Percentiles rank a stretch among this genome's conserved stretches.
Conservation (phyloP, 2,113 vertebrate genomes). For the Scolopax mira region DNA sequence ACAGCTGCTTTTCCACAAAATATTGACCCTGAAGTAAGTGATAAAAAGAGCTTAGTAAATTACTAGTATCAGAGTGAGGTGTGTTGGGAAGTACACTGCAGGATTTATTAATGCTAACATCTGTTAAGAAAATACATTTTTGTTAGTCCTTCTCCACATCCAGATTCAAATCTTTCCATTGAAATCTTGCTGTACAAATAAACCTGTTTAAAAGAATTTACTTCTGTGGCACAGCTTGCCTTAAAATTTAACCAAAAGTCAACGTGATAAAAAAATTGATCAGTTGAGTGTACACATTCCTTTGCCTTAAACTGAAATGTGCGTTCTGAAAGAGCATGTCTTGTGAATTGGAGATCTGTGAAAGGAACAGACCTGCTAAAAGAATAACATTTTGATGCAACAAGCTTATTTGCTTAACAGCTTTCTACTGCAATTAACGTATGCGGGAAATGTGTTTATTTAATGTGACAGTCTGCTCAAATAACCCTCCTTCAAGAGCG, state of each 20-base stretch:
- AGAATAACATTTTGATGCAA: slow-evolving; percentile 53
- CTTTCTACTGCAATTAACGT: slow-evolving; percentile 52
- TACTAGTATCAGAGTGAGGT: not conserved
- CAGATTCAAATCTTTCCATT: not conserved
- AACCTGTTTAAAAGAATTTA: slow-evolving; percentile 1
- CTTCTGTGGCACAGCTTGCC: not conserved
- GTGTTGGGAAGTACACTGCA: not conserved
- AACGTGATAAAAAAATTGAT: not conserved
- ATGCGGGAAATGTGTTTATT: not conserved
- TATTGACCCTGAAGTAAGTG: not conserved
- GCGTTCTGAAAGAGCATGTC: not conserved
- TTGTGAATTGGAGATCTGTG: not conserved
- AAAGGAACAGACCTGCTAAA: slow-evolving; percentile 62
- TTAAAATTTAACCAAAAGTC: slow-evolving; percentile 10
- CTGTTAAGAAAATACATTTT: not conserved
- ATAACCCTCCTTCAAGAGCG: not conserved
- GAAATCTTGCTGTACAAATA: not conserved
- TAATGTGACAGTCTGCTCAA: slow-evolving; percentile 44
- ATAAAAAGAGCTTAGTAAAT: not conserved
- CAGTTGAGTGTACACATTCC: slow-evolving; percentile 24
- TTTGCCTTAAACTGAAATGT: slow-evolving; percentile 44
- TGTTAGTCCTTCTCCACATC: not conserved
- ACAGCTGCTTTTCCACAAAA: not conserved
- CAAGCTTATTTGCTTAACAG: slow-evolving; percentile 62
- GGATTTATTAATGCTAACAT: not conserved